Evolutionary conservation across 2,113 vertebrate genomes (phyloP).

Genomic region (Pimephales promelas): DNA sequence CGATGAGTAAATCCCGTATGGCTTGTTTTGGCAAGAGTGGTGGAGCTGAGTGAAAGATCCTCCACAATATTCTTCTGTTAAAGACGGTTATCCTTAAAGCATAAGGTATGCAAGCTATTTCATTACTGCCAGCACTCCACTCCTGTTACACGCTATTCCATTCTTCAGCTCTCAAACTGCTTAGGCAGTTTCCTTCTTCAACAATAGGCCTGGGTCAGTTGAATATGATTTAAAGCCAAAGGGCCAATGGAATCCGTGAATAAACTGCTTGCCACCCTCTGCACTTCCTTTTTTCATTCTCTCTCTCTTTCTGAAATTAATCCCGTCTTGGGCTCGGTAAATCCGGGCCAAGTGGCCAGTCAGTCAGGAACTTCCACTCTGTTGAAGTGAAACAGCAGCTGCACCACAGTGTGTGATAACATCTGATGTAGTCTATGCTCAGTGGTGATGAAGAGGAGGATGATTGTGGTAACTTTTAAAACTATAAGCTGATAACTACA

Average conservation of each 20-base stretch:
- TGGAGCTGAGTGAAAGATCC: conserved; percentile 32
- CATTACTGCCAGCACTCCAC: conserved; percentile 58
- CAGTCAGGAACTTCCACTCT: conserved; percentile 47
- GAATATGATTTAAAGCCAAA: conserved; percentile 50
- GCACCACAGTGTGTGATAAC: conserved; percentile 43
- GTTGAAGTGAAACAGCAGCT: conserved; percentile 64
- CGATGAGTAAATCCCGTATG: neutral
- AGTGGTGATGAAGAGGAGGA: conserved; percentile 49
- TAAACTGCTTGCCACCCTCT: conserved; percentile 44
- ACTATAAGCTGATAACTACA: conserved; percentile 64
- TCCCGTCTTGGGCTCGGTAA: conserved; percentile 40
- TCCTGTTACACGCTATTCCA: conserved; percentile 62
- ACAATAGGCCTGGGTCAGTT: conserved; percentile 24
- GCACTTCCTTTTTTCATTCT: conserved; percentile 42
- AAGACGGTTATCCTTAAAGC: conserved; percentile 56
- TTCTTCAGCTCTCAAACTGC: conserved; percentile 64
- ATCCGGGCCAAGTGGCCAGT: conserved; percentile 32
- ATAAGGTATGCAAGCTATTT: conserved; percentile 58
- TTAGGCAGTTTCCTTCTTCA: conserved; percentile 30
- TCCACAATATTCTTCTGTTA: conserved; percentile 59
- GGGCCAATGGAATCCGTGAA: conserved; percentile 55
- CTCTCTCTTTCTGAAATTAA: conserved; percentile 29
- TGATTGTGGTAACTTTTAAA: conserved; percentile 53
- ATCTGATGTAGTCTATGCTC: conserved; percentile 38
- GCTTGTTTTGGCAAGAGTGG: conserved; percentile 10